phyloP scores from a whole-genome alignment of 2,888 invertebrate genomes.

The Galeopsomyia nigrocyanea region DNA sequence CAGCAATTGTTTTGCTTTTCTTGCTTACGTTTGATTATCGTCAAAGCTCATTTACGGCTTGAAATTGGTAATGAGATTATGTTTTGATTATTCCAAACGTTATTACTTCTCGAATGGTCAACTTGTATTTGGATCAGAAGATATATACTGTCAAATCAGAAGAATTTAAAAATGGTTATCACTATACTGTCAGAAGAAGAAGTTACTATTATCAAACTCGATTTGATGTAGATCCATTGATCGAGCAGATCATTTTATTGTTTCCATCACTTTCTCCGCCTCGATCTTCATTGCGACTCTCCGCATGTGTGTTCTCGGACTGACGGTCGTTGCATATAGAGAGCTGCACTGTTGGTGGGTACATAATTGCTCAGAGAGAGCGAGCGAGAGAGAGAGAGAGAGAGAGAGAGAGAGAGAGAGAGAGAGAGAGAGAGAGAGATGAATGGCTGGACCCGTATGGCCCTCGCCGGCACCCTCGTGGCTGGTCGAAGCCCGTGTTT shows the following conservation, averaged over 20 bases:
- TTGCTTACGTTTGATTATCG: too few species aligned
- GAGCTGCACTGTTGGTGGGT: conserved; percentile 50
- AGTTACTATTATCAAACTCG: too few species aligned
- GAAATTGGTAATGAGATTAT: too few species aligned
- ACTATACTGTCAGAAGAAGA: too few species aligned
- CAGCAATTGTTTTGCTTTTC: too few species aligned
- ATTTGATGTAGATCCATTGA: too few species aligned
- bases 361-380: conserved; percentile 51
- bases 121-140: too few species aligned
- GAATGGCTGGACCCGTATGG: conserved; percentile 49
- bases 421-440: conserved; percentile 9
- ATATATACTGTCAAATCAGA: too few species aligned
- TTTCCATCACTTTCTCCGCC: conserved; percentile 11
- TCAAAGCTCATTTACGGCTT: too few species aligned
- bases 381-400: conserved; percentile 4
- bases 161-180: too few species aligned
- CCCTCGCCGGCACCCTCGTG: conserved; percentile 19
- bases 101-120: too few species aligned
- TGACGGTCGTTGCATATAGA: conserved; percentile 44
- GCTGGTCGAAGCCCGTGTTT: conserved; percentile 48
- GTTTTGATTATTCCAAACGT: too few species aligned
- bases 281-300: conserved; percentile 47
- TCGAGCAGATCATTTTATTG: conserved; percentile 22
- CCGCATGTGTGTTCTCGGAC: conserved; percentile 47
- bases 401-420: background rate